Evolutionary conservation across 2,888 invertebrate genomes (phyloP).

Genomic region (Tribolium freemani): DNA sequence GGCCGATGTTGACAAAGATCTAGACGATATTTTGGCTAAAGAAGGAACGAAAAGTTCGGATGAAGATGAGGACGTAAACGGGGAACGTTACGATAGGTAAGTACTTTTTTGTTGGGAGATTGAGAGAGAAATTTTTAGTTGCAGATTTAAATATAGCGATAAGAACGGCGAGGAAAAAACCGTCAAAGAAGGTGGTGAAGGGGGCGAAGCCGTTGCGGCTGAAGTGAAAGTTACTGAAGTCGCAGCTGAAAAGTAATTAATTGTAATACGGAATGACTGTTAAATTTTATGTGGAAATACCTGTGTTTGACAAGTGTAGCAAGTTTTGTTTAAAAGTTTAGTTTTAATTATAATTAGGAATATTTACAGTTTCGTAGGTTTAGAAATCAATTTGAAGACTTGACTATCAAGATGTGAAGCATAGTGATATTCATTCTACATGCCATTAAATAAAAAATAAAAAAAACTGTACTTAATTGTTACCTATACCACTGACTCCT

Average conservation of each 20-base stretch:
- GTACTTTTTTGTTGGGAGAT: constrained; percentile 17
- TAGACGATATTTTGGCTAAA: constrained; percentile 81
- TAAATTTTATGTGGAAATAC: background rate
- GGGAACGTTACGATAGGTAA: constrained; percentile 67
- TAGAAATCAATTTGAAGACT: background rate
- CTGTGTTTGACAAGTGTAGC: background rate
- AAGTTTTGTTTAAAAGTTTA: background rate
- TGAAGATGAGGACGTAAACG: constrained; percentile 79
- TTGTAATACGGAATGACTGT: background rate
- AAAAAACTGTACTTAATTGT: background rate
- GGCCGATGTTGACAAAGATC: constrained; percentile 87
- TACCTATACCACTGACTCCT: too few relatives aligned
- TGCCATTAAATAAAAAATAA: background rate
- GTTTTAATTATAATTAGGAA: background rate
- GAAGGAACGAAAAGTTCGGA: constrained; percentile 74
- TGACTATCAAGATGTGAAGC: background rate
- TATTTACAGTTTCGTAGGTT: background rate
- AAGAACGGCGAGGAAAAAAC: constrained; percentile 60
- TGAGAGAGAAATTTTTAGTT: constrained; percentile 6
- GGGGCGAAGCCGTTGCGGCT: constrained; percentile 24
- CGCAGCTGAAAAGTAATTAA: constrained; percentile 39
- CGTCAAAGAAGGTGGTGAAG: constrained; percentile 44
- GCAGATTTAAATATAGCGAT: constrained; percentile 64
- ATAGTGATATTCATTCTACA: background rate
- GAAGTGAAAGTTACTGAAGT: constrained; percentile 44